Percentiles rank a stretch among this genome's conserved stretches.
phyloP scores from a whole-genome alignment of 2,888 invertebrate species.

The Lamproptera curius region DNA sequence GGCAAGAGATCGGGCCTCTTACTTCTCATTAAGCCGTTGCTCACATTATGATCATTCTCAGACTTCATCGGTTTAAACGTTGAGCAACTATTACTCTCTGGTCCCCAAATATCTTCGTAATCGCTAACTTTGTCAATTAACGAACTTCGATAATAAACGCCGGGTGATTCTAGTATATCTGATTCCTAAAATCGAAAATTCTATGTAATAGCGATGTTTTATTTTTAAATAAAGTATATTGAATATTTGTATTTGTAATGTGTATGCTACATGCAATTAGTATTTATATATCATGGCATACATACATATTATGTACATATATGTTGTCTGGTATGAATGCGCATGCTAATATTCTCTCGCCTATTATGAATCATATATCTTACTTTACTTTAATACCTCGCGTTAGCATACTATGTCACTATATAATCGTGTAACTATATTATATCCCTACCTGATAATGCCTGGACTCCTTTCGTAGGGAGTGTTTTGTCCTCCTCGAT shows the following conservation, averaged over 20 bases:
- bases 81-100: constrained; percentile 74
- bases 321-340: constrained; percentile 9
- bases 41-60: constrained; percentile 59
- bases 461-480: constrained; percentile 81
- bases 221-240: not conserved
- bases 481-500: constrained; percentile 77
- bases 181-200: constrained; percentile 78
- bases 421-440: constrained; percentile 2
- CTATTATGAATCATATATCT: constrained; percentile 8
- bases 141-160: constrained; percentile 90
- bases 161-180: constrained; percentile 90
- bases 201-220: not conserved
- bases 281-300: constrained; percentile 14
- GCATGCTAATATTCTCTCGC: constrained; percentile 12
- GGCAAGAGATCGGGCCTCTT: constrained; percentile 80
- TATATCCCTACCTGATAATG: constrained; percentile 81
- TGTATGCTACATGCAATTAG: constrained; percentile 16
- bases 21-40: constrained; percentile 73
- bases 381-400: constrained; percentile 14
- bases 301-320: constrained; percentile 9
- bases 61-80: constrained; percentile 66
- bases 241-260: not conserved
- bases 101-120: constrained; percentile 96
- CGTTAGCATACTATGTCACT: constrained; percentile 19
- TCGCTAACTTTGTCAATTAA: constrained; percentile 95